phyloP scores from a whole-genome alignment of 1,140 invertebrate species.

The honey bee (Apis mellifera) region DNA sequence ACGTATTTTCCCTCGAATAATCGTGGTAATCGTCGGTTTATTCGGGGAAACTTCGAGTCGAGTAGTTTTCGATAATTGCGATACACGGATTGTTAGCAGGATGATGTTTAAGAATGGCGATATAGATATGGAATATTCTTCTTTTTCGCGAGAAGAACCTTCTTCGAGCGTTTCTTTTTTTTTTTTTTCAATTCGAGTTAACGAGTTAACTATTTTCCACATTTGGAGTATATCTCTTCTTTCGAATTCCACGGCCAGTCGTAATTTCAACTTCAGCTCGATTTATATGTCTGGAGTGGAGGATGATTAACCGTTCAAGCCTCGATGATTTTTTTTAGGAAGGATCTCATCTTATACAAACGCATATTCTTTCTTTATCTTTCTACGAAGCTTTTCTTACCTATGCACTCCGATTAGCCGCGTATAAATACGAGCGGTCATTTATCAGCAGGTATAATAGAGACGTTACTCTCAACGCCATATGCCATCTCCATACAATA shows the following conservation, averaged over 20 bases:
- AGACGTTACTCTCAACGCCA: slow-evolving; percentile 75
- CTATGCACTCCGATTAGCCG: slow-evolving; percentile 65
- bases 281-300: too few relatives aligned
- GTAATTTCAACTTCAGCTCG: neutral
- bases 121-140: neutral
- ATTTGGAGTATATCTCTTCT: too few relatives aligned
- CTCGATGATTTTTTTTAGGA: neutral
- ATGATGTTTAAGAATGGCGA: neutral
- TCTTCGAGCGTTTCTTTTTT: neutral
- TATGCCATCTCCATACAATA: slow-evolving; percentile 70
- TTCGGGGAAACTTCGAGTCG: neutral
- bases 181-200: neutral
- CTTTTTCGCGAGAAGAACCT: too few relatives aligned
- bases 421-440: slow-evolving; percentile 66
- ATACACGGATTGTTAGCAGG: neutral
- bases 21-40: neutral
- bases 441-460: slow-evolving; percentile 74
- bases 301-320: neutral
- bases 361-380: neutral
- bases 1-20: neutral
- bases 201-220: neutral
- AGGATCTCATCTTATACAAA: slow-evolving; percentile 15
- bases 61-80: neutral
- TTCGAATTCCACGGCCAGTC: neutral
- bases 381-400: slow-evolving; percentile 4